Evolutionary conservation across 2,113 vertebrate genomes (phyloP).

Genomic region (Poicephalus gulielmi): DNA sequence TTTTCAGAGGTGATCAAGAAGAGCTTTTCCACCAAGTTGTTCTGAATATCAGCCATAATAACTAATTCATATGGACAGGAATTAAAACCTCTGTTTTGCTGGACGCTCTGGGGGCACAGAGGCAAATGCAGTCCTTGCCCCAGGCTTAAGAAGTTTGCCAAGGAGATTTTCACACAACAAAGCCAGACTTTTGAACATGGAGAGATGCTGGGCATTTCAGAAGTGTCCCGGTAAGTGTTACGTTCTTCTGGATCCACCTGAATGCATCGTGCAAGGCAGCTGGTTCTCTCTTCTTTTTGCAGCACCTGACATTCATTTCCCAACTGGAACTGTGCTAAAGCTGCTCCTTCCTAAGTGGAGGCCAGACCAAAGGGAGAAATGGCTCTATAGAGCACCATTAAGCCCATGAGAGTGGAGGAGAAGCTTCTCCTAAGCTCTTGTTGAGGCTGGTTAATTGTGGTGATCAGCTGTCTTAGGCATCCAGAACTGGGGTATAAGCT

Average conservation of each 20-base stretch:
- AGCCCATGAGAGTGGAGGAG: not conserved
- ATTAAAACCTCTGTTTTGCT: not conserved
- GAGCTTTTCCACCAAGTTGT: not conserved
- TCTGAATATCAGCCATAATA: not conserved
- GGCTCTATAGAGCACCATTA: not conserved
- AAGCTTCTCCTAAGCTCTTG: not conserved
- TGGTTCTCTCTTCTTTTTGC: not conserved
- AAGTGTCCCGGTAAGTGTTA: rapidly evolving
- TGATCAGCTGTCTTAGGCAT: not conserved
- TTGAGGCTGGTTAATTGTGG: conserved; percentile 1
- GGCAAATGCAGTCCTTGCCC: not conserved
- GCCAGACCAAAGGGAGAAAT: not conserved
- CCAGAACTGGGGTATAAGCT: not conserved
- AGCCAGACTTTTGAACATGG: not conserved
- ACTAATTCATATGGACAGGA: not conserved
- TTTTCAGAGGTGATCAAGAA: not conserved
- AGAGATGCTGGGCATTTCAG: not conserved
- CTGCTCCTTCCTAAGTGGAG: not conserved
- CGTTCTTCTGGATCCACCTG: not conserved
- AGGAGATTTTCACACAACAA: not conserved
- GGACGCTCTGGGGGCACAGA: not conserved
- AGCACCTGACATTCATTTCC: conserved; percentile 42
- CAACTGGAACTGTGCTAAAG: not conserved
- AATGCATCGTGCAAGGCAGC: not conserved
- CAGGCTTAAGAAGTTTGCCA: not conserved